Evolutionary conservation across 2,113 vertebrate genomes (phyloP).

Genomic region (Atherinomorus stipes): DNA sequence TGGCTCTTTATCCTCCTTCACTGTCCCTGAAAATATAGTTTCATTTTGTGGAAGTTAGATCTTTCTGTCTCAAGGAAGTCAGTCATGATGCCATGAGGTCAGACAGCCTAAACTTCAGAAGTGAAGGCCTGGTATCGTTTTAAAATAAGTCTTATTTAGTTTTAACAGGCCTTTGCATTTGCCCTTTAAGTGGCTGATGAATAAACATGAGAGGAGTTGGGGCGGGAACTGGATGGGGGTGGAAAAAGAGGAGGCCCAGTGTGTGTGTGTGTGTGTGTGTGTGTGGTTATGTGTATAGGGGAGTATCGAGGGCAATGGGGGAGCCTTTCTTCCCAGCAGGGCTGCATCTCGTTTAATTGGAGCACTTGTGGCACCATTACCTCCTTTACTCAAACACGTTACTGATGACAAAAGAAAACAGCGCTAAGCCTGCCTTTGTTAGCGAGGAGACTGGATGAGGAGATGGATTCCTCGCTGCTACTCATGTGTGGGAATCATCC

Average conservation of each 20-base stretch:
- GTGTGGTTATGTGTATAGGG: constrained; percentile 38
- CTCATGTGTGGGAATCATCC: constrained; percentile 77
- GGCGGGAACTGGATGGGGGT: constrained; percentile 65
- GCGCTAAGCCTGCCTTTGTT: constrained; percentile 80
- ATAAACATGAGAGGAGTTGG: constrained; percentile 82
- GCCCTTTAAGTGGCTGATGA: constrained; percentile 81
- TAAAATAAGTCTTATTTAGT: constrained; percentile 77
- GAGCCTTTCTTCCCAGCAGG: constrained; percentile 79
- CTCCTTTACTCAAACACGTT: constrained; percentile 83
- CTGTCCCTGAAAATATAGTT: constrained; percentile 27
- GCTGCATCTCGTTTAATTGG: constrained; percentile 83
- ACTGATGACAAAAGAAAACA: constrained; percentile 83
- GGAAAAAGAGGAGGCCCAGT: constrained; percentile 63
- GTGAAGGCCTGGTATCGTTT: constrained; percentile 55
- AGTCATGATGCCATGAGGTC: constrained; percentile 33
- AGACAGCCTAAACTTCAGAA: constrained; percentile 32
- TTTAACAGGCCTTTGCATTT: constrained; percentile 78
- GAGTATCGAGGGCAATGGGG: constrained; percentile 64
- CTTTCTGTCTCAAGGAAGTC: background rate
- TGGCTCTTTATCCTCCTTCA: constrained; percentile 27
- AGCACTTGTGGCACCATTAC: constrained; percentile 82
- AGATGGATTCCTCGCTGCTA: constrained; percentile 68
- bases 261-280: constrained; percentile 45
- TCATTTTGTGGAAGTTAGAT: background rate
- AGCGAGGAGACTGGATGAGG: constrained; percentile 60